Conservation (phyloP, 1,140 invertebrate genomes). For the Cotesia glomerata region DNA sequence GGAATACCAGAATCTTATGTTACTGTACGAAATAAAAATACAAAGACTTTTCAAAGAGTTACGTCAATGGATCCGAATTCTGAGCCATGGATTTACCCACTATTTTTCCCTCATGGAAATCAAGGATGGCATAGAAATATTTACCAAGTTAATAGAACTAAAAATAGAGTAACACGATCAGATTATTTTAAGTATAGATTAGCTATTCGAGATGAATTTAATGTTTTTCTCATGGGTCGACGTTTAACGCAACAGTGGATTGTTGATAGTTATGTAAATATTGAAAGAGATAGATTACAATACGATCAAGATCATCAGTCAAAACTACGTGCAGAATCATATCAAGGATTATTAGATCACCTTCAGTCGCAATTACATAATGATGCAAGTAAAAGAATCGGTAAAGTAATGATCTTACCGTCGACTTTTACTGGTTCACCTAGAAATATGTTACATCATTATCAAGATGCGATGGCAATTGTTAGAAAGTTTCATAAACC, state of each 20-base stretch:
- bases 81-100: slow-evolving; percentile 12
- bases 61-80: not conserved
- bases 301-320: not conserved
- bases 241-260: slow-evolving; percentile 18
- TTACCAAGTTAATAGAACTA: not conserved
- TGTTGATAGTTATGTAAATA: slow-evolving; percentile 17
- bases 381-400: slow-evolving; percentile 18
- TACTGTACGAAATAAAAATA: slow-evolving; percentile 14
- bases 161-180: slow-evolving; percentile 5
- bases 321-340: slow-evolving; percentile 12
- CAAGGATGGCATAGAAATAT: slow-evolving; percentile 23
- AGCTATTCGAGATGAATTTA: slow-evolving; percentile 13
- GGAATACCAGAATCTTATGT: slow-evolving; percentile 26
- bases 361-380: not conserved
- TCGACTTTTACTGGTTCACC: slow-evolving; percentile 50
- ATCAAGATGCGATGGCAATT: slow-evolving; percentile 57
- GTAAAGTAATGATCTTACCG: slow-evolving; percentile 46
- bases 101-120: slow-evolving; percentile 24
- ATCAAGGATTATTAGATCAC: not conserved
- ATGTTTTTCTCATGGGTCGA: slow-evolving; percentile 6
- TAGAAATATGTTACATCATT: slow-evolving; percentile 55
- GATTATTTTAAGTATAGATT: slow-evolving; percentile 13
- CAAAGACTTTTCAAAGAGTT: not conserved
- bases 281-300: slow-evolving; percentile 20
- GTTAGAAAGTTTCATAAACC: slow-evolving; percentile 59